Percentiles rank a stretch among this genome's conserved stretches.
Conservation (phyloP, 2,888 invertebrate species). For the Xestia xanthographa region DNA sequence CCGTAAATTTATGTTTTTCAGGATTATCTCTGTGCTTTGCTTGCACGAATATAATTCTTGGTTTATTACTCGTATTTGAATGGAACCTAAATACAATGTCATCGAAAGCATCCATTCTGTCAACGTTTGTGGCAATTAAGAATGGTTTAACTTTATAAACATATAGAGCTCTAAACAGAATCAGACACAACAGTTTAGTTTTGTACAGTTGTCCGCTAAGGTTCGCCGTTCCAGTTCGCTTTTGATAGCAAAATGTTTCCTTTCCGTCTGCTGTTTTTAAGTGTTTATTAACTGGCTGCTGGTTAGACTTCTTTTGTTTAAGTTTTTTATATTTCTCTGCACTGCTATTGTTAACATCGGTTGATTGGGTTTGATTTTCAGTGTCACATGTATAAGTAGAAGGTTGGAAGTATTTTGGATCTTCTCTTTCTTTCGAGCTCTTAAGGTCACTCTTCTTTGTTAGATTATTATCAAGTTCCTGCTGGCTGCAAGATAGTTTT, state of each 20-base stretch:
- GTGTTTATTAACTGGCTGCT: conserved; percentile 1
- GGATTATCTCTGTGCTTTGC: conserved; percentile 61
- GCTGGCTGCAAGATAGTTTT: background rate
- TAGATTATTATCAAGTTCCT: background rate
- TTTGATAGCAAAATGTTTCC: conserved; percentile 30
- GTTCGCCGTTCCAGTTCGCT: conserved; percentile 53
- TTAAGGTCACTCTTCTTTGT: background rate
- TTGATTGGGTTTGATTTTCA: background rate
- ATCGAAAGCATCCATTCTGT: conserved; percentile 62
- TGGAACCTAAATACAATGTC: conserved; percentile 62
- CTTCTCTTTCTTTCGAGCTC: background rate
- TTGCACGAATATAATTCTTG: conserved; percentile 62
- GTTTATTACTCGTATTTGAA: conserved; percentile 26
- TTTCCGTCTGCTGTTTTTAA: background rate
- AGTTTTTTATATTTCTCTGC: background rate
- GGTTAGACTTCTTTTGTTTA: conserved; percentile 7
- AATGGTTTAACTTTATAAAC: conserved; percentile 45
- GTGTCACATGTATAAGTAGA: background rate
- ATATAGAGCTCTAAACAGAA: conserved; percentile 56
- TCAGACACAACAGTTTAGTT: conserved; percentile 61
- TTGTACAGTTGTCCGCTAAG: conserved; percentile 64
- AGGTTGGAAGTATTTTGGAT: background rate
- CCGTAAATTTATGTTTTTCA: conserved; percentile 41
- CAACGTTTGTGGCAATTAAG: conserved; percentile 50
- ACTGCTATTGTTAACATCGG: background rate